These are phyloP conservation scores for Circaetus cinerascens DNA, from an alignment of 2,113 vertebrate genomes.

Conservation along the genomic window DNA sequence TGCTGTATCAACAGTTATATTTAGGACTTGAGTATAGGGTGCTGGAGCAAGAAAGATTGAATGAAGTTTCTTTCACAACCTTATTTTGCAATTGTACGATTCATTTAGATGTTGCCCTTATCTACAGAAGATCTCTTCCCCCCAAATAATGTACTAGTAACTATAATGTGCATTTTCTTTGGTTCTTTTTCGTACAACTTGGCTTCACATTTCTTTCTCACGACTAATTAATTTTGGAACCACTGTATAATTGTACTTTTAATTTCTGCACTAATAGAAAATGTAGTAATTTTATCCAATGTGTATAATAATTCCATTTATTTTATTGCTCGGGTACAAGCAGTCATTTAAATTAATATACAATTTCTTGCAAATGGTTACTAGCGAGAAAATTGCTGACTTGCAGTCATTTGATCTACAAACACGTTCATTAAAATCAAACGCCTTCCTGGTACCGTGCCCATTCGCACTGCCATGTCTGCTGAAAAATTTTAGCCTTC, in stretches of 20 bases:
- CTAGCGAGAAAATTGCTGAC: background rate
- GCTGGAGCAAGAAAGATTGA: background rate
- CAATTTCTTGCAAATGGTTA: background rate
- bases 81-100: background rate
- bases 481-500: background rate
- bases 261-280: background rate
- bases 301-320: background rate
- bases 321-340: background rate
- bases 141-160: background rate
- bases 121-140: background rate
- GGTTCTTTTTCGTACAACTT: background rate
- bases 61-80: background rate
- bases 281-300: background rate
- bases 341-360: background rate
- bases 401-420: background rate
- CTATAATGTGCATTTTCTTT: background rate
- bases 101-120: background rate
- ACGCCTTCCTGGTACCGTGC: background rate
- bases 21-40: fast-evolving
- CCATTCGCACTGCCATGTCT: background rate
- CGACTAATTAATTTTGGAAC: background rate
- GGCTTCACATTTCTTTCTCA: background rate
- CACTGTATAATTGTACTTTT: background rate
- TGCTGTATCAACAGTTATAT: too few relatives aligned
- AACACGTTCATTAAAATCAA: background rate